Base-by-base conservation (phyloP, 2,888 invertebrate genomes). In the Germaria angustata region DNA sequence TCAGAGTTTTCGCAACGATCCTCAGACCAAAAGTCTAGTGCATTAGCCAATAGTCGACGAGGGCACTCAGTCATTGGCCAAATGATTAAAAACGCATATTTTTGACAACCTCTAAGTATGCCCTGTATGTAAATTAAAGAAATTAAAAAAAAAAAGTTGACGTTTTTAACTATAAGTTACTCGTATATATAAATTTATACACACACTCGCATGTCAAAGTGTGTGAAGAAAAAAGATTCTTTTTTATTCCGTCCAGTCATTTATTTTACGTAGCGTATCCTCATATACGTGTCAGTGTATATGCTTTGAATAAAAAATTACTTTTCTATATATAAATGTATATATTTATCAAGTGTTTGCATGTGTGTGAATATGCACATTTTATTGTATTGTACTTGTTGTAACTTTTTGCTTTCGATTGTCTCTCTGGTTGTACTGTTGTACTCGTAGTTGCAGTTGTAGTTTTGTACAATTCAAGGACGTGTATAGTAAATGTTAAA, bases 401-500 rank as follows among this genome's bases (percentile, higher is more conserved):
- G 59, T 78, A 63, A 36, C 41, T 79, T 41, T 69, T 76, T 34
- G 72, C 65, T 78, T 80, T 81, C 39, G 53, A 55, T 46, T 65
- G 75, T 75, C 65, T 75, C 49, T 68, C 22, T 77, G 28, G 61
- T 72, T 63, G 44, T 57, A 53, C 20, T 20, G 22, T 57, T 57
- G 44, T 13, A 11, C 17, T 15, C 34, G 49, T 63, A 17, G 5
- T 28, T 51, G 15, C 32, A 11, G 34, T 15, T 55, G 49, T 63
- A 17, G 44, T 75, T 39, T 68, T 66, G 36, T 65, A 61, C 44
- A 73, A 66, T 66, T 82, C 82, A 82, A 82, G 82, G 82, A 82
- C 82, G 53, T 44, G 65, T 46, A 61, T 71, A 82, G 79, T 71
- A 82, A 82, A 79, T 82, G 82, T 79, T 82, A 82, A 82, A 82